These are phyloP conservation scores for Syrista parreyssii DNA, from an alignment of 2,888 invertebrate genomes.

Conservation along the genomic window DNA sequence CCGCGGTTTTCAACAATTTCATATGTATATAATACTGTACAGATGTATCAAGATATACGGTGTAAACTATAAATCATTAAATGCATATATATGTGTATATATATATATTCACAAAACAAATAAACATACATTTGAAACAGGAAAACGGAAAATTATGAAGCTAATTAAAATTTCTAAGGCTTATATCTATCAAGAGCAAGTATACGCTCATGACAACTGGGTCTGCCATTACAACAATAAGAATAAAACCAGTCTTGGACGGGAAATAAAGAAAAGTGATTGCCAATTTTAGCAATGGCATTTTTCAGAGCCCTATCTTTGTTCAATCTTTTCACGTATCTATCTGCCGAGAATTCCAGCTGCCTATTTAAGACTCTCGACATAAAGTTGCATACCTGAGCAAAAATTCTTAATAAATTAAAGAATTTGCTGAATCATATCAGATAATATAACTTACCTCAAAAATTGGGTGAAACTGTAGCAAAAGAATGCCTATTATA, in stretches of 20 bases:
- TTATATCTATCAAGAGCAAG: slow-evolving; percentile 8
- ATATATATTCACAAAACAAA: background rate
- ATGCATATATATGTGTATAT: background rate
- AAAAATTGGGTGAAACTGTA: slow-evolving; percentile 6
- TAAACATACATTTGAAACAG: background rate
- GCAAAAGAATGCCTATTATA: slow-evolving; percentile 6
- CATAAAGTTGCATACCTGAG: slow-evolving; percentile 7
- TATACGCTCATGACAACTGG: slow-evolving; percentile 8
- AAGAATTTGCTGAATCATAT: background rate
- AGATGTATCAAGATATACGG: no score
- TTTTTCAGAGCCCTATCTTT: slow-evolving; percentile 9
- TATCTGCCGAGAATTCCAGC: slow-evolving; percentile 11
- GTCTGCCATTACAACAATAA: background rate
- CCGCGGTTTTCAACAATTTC: no score
- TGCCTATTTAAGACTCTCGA: slow-evolving; percentile 1
- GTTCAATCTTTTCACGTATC: slow-evolving; percentile 6
- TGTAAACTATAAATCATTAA: background rate
- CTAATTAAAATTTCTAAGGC: background rate
- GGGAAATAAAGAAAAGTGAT: slow-evolving; percentile 4
- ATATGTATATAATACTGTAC: no score
- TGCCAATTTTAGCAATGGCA: slow-evolving; percentile 10
- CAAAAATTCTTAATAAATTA: background rate
- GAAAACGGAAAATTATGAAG: background rate
- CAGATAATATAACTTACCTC: slow-evolving; percentile 6
- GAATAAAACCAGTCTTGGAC: slow-evolving; percentile 14